Base-by-base conservation (phyloP, 2,797 vertebrate species). In the Tangara arthus region DNA sequence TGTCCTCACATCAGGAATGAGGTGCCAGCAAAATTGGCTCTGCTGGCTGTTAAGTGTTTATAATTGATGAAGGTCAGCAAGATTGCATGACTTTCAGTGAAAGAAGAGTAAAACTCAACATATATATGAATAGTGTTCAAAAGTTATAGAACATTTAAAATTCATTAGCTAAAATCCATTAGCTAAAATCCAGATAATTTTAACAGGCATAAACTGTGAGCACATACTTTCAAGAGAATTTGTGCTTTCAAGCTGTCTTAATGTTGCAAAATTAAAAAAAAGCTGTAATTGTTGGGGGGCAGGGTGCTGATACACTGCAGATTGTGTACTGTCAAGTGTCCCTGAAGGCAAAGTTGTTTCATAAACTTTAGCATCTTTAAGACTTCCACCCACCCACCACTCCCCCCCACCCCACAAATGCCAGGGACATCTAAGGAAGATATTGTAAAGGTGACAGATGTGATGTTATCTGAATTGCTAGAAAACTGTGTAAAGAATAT, bases 81-180 rank as follows among this genome's bases (percentile, higher is more conserved):
- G 32, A 83, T 20, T 76, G 59, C 65, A 66, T n/a, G 59, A 70
- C 27, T 76, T 91, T 60, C 69, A 76, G 44, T 34, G 70, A 90
- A 34, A 30, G 65, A 91, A 91, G 49, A 92, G 46, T 59, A 87
- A 82, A 92, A 72, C 34, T 70, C 56, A 72, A 66, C 50, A 60
- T 34, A 68, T 26, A 80, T 90, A 88, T 65, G 13, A 63, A 82
- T n/a, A 85, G 12, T 32, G 32, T 60, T 86, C 56, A 82, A 50
- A 82, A 91, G 32, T 81, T 52, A 72, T 2, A 66, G 76, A 86
- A 69, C 70, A 90, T 88, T 93, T 93, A 66, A 94, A 95, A 90
- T 37, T 82, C 87, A 91, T 95, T 95, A 95, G 63, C 52, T 80
- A 66, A 83, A 93, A 89, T 71, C n/a, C 39, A 78, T 94, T 94